phyloP scores from a whole-genome alignment of 2,113 vertebrate genomes.

The Blennius ocellaris region DNA sequence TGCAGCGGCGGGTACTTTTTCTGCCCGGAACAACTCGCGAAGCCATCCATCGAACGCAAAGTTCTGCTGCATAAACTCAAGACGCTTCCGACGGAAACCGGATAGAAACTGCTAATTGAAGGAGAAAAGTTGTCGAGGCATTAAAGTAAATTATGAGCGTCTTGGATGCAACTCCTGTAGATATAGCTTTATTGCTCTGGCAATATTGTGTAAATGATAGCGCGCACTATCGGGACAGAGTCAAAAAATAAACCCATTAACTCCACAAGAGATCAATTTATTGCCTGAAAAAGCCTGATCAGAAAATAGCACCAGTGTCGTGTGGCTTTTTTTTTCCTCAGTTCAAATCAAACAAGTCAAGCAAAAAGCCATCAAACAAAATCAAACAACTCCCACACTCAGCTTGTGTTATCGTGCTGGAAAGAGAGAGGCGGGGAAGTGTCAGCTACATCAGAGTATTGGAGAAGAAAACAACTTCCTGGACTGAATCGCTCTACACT shows the following conservation, averaged over 20 bases:
- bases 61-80: conserved; percentile 39
- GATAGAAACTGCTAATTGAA: conserved; percentile 16
- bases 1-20: conserved; percentile 3
- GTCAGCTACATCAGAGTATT: too few relatives aligned
- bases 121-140: conserved; percentile 17
- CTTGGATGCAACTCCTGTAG: background rate
- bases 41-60: conserved; percentile 10
- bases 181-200: conserved; percentile 4
- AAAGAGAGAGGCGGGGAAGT: too few relatives aligned
- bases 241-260: background rate
- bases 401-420: too few relatives aligned
- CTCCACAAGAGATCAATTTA: background rate
- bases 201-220: conserved; percentile 7
- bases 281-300: background rate
- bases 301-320: background rate
- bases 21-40: conserved; percentile 12
- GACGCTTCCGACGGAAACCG: background rate
- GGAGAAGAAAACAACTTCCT: too few relatives aligned
- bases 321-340: too few relatives aligned
- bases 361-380: background rate
- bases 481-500: too few relatives aligned
- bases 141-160: conserved; percentile 34
- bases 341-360: background rate
- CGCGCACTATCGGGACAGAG: background rate
- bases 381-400: too few relatives aligned